Evolutionary conservation across 1,140 invertebrate species (phyloP).

Genomic region (Dendroctonus valens): DNA sequence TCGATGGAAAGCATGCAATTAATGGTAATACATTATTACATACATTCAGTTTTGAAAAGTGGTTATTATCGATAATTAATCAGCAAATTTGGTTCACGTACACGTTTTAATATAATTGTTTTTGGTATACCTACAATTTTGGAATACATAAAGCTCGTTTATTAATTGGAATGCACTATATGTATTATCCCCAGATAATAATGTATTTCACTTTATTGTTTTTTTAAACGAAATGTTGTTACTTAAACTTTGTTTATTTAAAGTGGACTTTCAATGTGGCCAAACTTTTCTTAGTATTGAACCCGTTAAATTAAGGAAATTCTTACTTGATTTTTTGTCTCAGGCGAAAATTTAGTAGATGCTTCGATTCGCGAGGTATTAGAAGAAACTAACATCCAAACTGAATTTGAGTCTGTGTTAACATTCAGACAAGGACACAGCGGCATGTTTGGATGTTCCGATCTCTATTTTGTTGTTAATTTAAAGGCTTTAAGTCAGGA

Average conservation of each 20-base stretch:
- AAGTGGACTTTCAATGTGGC: not conserved
- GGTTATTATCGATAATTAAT: too few species aligned
- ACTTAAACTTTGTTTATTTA: not conserved
- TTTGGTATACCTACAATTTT: too few species aligned
- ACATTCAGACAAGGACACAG: conserved; percentile 73
- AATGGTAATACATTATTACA: too few species aligned
- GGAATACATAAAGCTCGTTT: too few species aligned
- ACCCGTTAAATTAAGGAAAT: not conserved
- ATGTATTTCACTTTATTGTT: not conserved
- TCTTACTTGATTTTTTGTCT: conserved; percentile 16
- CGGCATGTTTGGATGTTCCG: conserved; percentile 76
- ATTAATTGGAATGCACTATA: too few species aligned
- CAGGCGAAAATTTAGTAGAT: conserved; percentile 76
- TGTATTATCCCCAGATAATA: too few species aligned
- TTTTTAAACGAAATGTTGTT: not conserved
- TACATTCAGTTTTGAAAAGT: too few species aligned
- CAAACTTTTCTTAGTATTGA: not conserved
- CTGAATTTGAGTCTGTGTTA: conserved; percentile 73
- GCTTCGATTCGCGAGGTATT: conserved; percentile 82
- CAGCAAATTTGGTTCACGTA: too few species aligned
- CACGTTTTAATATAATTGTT: too few species aligned
- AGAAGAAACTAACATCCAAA: conserved; percentile 84
- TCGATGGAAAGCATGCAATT: too few species aligned
- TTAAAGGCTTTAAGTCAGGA: conserved; percentile 65
- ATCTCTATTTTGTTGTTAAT: conserved; percentile 77